Evolutionary conservation across 2,797 vertebrate species (phyloP).

Genomic region (Sebastes dallii): DNA sequence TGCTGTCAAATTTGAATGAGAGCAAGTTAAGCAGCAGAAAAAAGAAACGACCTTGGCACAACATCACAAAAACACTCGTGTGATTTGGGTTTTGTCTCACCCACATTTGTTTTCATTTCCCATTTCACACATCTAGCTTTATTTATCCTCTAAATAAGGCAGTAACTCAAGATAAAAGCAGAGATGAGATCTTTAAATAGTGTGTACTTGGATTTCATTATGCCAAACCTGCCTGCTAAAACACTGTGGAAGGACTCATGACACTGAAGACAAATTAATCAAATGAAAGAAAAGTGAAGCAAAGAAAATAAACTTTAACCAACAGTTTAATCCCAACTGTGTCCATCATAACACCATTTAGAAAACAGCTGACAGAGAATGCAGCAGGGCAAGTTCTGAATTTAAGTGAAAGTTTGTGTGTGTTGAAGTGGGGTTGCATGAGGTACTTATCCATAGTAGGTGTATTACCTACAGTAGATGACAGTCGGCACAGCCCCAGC

Average conservation of each 20-base stretch:
- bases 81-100: neutral
- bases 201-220: neutral
- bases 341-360: neutral
- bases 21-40: neutral
- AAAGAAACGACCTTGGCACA: conserved; percentile 8
- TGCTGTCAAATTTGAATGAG: conserved; percentile 17
- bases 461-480: too few relatives aligned
- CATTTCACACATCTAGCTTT: neutral
- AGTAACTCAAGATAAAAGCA: conserved; percentile 11
- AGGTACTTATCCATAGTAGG: too few relatives aligned
- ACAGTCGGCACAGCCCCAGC: too few relatives aligned
- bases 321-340: conserved; percentile 1
- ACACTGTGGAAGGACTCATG: neutral
- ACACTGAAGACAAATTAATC: neutral
- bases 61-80: conserved; percentile 15
- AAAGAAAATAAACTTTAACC: conserved; percentile 1
- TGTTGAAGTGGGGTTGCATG: too few relatives aligned
- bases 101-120: conserved; percentile 36
- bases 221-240: neutral
- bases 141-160: conserved; percentile 17
- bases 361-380: neutral
- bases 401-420: too few relatives aligned
- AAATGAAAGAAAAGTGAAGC: conserved; percentile 14
- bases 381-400: neutral
- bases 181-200: neutral